Conservation (phyloP, 2,888 invertebrate species). For the Andrena bicolor region DNA sequence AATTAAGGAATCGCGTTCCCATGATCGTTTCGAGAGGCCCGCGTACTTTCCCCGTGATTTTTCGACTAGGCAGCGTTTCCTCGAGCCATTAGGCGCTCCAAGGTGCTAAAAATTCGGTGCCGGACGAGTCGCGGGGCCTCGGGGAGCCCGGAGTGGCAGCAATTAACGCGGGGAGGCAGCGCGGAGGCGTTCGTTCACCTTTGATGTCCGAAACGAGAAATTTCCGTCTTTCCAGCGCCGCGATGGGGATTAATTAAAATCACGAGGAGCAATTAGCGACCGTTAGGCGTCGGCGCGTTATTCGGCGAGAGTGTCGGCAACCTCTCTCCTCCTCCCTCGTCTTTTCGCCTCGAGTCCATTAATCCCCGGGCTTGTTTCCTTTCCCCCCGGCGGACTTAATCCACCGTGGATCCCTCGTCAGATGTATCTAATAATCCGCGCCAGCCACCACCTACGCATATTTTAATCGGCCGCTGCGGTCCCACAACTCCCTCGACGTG, state of each 20-base stretch:
- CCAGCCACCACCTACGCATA: conserved; percentile 34
- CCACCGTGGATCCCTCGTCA: conserved; percentile 58
- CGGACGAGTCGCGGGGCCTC: background rate
- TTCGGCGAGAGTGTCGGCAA: conserved; percentile 76
- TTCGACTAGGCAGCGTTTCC: background rate
- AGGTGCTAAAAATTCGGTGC: background rate
- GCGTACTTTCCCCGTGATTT: conserved; percentile 21
- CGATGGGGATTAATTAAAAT: conserved; percentile 71
- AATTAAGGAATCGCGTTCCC: conserved; percentile 42
- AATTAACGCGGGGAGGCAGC: conserved; percentile 22
- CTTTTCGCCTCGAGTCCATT: conserved; percentile 37
- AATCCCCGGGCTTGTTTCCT: conserved; percentile 41
- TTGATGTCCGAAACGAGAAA: conserved; percentile 35
- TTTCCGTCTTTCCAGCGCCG: conserved; percentile 50
- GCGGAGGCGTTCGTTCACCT: conserved; percentile 45
- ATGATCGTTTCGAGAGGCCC: conserved; percentile 25
- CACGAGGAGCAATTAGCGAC: conserved; percentile 67
- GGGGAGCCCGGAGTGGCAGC: background rate
- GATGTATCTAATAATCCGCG: conserved; percentile 48
- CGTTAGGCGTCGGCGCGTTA: conserved; percentile 68
- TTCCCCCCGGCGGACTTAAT: conserved; percentile 41
- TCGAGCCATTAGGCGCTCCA: background rate
- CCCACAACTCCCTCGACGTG: background rate
- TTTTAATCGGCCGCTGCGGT: conserved; percentile 47
- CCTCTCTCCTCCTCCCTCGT: conserved; percentile 1